A percentile compares a stretch with the other conserved stretches of the same genome.
These are phyloP conservation scores for Squalus acanthias DNA, from an alignment of 2,797 vertebrate genomes.

Conservation along the genomic window DNA sequence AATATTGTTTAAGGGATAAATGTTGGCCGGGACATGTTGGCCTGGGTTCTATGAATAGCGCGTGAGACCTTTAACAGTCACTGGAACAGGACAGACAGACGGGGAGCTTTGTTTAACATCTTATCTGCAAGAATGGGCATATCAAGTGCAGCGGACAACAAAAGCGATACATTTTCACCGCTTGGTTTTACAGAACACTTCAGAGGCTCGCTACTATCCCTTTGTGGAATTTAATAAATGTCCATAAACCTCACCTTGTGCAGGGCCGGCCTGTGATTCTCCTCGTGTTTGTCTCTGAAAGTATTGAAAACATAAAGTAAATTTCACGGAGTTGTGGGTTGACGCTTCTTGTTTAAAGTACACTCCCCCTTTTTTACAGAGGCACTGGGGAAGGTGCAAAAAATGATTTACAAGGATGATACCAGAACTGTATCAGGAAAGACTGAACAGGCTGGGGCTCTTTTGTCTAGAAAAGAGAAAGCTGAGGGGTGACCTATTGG, in stretches of 20 bases:
- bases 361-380: no score
- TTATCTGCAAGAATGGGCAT: no score
- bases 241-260: conserved; percentile 71
- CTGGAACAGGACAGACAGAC: background rate
- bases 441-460: no score
- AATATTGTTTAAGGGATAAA: background rate
- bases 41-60: background rate
- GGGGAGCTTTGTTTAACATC: background rate
- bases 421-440: no score
- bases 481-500: no score
- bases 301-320: conserved; percentile 23
- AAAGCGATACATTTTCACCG: background rate
- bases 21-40: background rate
- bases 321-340: background rate
- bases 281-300: conserved; percentile 88
- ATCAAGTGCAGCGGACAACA: background rate
- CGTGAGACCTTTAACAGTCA: background rate
- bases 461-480: no score
- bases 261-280: conserved; percentile 86
- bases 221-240: background rate
- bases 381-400: no score
- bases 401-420: no score
- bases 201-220: no score
- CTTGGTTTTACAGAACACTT: background rate
- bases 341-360: background rate